These are phyloP conservation scores for Melikaiella ostensackeni DNA, from an alignment of 2,888 invertebrate species.

Conservation along the genomic window DNA sequence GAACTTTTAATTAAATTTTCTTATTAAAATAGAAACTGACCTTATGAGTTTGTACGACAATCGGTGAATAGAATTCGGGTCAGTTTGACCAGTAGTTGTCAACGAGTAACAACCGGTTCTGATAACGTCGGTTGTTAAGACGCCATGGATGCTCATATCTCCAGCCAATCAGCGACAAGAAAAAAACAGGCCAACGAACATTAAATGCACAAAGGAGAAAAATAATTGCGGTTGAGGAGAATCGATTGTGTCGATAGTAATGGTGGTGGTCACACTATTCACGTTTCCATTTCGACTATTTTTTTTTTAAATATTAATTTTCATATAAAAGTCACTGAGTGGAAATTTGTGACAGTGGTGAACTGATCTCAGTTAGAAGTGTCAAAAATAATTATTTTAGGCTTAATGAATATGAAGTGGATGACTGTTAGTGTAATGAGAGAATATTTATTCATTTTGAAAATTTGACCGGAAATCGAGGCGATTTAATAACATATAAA, in stretches of 20 bases:
- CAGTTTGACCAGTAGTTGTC: neutral
- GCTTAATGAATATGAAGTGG: conserved; percentile 22
- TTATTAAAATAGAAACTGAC: neutral
- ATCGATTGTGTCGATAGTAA: conserved; percentile 55
- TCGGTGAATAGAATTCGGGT: neutral
- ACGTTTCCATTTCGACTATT: conserved; percentile 26
- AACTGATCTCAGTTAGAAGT: neutral
- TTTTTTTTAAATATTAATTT: neutral
- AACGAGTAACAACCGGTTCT: conserved; percentile 9
- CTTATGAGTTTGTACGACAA: neutral
- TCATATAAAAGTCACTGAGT: neutral
- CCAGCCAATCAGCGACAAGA: conserved; percentile 45
- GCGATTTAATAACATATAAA: no score
- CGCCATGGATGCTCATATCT: conserved; percentile 25
- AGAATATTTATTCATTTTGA: neutral
- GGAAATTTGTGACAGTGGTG: neutral
- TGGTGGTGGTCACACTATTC: conserved; percentile 57
- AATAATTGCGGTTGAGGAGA: neutral
- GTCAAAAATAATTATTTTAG: neutral
- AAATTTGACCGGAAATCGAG: neutral
- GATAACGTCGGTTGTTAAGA: conserved; percentile 23
- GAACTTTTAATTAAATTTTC: no score
- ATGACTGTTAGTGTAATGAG: conserved; percentile 2
- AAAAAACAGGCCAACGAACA: conserved; percentile 44
- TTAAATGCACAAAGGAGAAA: conserved; percentile 5